These are phyloP conservation scores for Drosophila murphyi DNA, from an alignment of 1,140 invertebrate genomes.

Conservation along the genomic window DNA sequence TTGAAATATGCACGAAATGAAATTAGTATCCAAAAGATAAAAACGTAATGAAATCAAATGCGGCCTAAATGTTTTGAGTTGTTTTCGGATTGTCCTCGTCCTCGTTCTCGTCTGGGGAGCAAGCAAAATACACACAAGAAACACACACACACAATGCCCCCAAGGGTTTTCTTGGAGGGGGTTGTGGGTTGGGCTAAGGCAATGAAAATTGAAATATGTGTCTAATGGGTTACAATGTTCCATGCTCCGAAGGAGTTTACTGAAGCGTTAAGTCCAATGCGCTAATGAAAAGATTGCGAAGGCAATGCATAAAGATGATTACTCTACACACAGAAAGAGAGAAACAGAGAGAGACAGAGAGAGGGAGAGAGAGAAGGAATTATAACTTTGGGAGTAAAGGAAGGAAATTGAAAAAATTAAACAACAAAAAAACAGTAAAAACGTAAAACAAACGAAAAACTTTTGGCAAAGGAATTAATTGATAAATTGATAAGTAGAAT, in stretches of 20 bases:
- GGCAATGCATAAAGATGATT: conserved; percentile 39
- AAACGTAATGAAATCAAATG: conserved; percentile 82
- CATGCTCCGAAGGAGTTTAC: conserved; percentile 34
- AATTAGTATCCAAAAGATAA: conserved; percentile 77
- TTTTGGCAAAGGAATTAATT: conserved; percentile 37
- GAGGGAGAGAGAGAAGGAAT: too few relatives aligned
- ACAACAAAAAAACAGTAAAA: neutral
- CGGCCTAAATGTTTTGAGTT: conserved; percentile 72
- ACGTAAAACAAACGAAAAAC: conserved; percentile 3
- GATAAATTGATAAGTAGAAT: conserved; percentile 43
- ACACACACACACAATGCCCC: neutral
- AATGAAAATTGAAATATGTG: conserved; percentile 78
- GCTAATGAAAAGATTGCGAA: conserved; percentile 57
- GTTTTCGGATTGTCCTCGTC: conserved; percentile 48
- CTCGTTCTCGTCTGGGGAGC: conserved; percentile 6
- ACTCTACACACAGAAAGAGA: conserved; percentile 6
- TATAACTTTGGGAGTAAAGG: neutral
- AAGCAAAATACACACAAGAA: conserved; percentile 53
- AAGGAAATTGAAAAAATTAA: conserved; percentile 21
- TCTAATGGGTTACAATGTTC: conserved; percentile 66
- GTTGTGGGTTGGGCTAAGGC: neutral
- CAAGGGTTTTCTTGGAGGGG: conserved; percentile 5
- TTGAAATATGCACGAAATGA: conserved; percentile 72
- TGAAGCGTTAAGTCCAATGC: conserved; percentile 54
- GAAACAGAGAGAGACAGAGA: conserved; percentile 11